Base-by-base conservation (phyloP, 2,113 vertebrate genomes). In the Podiceps cristatus region DNA sequence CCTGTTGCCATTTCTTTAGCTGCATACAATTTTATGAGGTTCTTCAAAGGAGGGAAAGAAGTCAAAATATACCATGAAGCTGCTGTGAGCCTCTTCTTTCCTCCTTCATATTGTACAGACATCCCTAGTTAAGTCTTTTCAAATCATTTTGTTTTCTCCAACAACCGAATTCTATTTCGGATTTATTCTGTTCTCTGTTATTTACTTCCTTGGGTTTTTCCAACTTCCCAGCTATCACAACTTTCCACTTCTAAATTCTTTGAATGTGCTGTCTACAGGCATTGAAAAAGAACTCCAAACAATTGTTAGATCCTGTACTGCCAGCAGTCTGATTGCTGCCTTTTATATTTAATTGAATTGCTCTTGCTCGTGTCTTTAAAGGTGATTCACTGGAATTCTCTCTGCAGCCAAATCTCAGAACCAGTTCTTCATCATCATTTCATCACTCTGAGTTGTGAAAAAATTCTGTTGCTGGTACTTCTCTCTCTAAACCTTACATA, bases 361-460 rank as follows among this genome's bases (percentile, higher is more conserved):
- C 55, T 91, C 72, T 94, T 86, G 71, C n/a, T 92, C 71, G 37
- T 93, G 44, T 64, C 66, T 86, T 64, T 82, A 73, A 68, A 96
- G 81, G 13, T 77, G 42, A 45, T 90, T 82, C 71, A n/a, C 69
- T 85, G 66, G 52, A 59, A 85, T 86, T 93, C 49, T 72, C 31
- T 83, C 45, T 69, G 45, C 35, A 90, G 68, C 42, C 53, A 73
- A 45, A 75, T 72, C 71, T 92, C n/a, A 35, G 66, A 94, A 86
- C 19, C 78, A 86, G 60, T 72, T 85, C 68, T 62, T 75, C 37
- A 29, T 77, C 56, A 58, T 76, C 3, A 0, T 72, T 93, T 62
- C 56, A 45, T 45, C 74, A 88, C 42, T 66, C 1, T 59, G 58
- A 94, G 63, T 72, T 88, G 89, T 47, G 66, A 67, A 28, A 80